Evolutionary conservation across 2,113 vertebrate species (phyloP).

Genomic region (Ranitomeya imitator): DNA sequence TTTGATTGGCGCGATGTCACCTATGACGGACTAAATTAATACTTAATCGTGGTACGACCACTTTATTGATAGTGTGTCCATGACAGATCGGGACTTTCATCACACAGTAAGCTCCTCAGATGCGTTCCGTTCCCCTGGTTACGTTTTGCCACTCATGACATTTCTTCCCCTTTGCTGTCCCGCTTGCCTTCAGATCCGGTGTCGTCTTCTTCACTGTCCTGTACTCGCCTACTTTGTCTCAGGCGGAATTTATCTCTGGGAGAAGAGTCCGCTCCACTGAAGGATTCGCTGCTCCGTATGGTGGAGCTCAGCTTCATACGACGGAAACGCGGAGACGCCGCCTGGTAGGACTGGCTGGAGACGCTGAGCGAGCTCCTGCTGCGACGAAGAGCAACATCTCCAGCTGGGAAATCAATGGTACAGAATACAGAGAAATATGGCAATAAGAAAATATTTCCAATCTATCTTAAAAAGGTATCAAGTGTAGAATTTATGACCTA

Average conservation of each 20-base stretch:
- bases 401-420: not conserved
- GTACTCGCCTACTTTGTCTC: not conserved
- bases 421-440: not conserved
- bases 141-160: not conserved
- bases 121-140: not conserved
- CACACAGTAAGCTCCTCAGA: not conserved
- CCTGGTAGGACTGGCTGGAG: not conserved
- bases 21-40: too few species aligned
- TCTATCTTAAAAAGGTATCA: not conserved
- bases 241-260: conserved; percentile 48
- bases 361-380: conserved; percentile 43
- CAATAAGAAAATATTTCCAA: not conserved
- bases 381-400: conserved; percentile 23
- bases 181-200: not conserved
- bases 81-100: too few species aligned
- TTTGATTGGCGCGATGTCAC: too few species aligned
- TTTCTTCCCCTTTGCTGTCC: conserved; percentile 5
- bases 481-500: not conserved
- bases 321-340: not conserved
- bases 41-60: too few species aligned
- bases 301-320: conserved; percentile 43
- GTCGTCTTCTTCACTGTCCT: conserved; percentile 35
- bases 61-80: too few species aligned
- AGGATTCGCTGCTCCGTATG: conserved; percentile 51
- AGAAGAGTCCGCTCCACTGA: not conserved